These are phyloP conservation scores for Agonum fuliginosum DNA, from an alignment of 2,888 invertebrate genomes.

Conservation along the genomic window DNA sequence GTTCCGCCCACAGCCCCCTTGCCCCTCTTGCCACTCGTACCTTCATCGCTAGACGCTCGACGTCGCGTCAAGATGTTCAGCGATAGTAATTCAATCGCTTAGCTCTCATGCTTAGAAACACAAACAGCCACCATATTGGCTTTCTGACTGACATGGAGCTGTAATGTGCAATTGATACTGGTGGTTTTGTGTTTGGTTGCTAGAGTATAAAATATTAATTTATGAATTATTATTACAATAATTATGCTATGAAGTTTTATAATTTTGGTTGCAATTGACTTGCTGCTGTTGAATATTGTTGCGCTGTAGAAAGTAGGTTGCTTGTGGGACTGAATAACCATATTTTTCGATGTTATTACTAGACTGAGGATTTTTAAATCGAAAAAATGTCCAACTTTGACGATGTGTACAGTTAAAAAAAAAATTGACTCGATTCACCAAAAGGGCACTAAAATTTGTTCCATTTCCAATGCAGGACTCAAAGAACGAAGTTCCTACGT, in stretches of 20 bases:
- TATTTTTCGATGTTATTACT: too few species aligned
- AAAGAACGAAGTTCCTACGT: too few species aligned
- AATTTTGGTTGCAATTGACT: too few species aligned
- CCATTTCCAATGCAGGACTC: too few species aligned
- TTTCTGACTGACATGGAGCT: background rate
- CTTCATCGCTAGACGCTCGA: background rate
- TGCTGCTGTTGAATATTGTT: too few species aligned
- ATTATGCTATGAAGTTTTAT: background rate
- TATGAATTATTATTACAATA: background rate
- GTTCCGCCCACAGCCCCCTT: background rate
- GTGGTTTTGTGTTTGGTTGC: background rate
- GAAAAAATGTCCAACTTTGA: too few species aligned
- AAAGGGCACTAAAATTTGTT: too few species aligned
- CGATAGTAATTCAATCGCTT: conserved; percentile 20
- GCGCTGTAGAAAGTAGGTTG: too few species aligned
- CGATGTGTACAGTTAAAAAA: too few species aligned
- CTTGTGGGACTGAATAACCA: too few species aligned
- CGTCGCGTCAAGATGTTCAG: conserved; percentile 3
- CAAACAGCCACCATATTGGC: conserved; percentile 9
- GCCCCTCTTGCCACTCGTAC: background rate
- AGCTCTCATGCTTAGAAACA: background rate
- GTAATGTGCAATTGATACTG: background rate
- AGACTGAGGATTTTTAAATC: too few species aligned
- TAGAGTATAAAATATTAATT: background rate
- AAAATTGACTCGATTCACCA: too few species aligned